These are phyloP conservation scores for Stichodactyla mertensii DNA, from an alignment of 64 coral and sea anemone genomes.

Conservation along the genomic window DNA sequence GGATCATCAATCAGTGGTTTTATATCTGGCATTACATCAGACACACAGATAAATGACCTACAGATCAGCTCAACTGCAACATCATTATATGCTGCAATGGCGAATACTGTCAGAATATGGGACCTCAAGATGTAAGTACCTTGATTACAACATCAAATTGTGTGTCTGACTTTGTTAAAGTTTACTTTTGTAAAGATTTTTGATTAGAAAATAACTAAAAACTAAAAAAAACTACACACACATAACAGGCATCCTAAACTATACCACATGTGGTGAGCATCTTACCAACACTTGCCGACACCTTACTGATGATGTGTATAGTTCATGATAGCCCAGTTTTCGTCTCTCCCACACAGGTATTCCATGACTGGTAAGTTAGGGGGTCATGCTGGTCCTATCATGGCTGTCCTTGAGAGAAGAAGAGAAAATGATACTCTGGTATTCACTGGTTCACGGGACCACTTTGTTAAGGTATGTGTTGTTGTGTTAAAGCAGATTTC, in stretches of 20 bases:
- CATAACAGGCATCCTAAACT: no score
- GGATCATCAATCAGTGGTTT: constrained; percentile 74
- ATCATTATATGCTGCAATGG: constrained; percentile 73
- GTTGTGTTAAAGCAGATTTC: no score
- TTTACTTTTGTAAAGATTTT: background rate
- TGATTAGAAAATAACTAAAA: no score
- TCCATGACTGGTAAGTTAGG: constrained; percentile 93
- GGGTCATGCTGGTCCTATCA: constrained; percentile 87
- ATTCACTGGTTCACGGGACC: constrained; percentile 92
- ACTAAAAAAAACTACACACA: no score
- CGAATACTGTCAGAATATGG: constrained; percentile 87
- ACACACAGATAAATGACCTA: constrained; percentile 90
- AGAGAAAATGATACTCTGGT: constrained; percentile 58
- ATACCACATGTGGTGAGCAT: no score
- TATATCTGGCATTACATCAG: constrained; percentile 77
- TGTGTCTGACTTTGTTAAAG: background rate
- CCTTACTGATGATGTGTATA: no score
- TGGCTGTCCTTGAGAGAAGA: constrained; percentile 65
- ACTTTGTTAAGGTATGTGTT: constrained; percentile 82
- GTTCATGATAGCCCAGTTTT: no score
- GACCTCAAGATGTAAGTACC: constrained; percentile 84
- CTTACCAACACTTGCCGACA: no score
- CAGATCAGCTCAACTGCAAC: constrained; percentile 64
- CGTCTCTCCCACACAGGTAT: constrained; percentile 35
- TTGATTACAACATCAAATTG: background rate